phyloP scores from a whole-genome alignment of 2,797 vertebrate genomes.

The Schizothorax lantsangensis region DNA sequence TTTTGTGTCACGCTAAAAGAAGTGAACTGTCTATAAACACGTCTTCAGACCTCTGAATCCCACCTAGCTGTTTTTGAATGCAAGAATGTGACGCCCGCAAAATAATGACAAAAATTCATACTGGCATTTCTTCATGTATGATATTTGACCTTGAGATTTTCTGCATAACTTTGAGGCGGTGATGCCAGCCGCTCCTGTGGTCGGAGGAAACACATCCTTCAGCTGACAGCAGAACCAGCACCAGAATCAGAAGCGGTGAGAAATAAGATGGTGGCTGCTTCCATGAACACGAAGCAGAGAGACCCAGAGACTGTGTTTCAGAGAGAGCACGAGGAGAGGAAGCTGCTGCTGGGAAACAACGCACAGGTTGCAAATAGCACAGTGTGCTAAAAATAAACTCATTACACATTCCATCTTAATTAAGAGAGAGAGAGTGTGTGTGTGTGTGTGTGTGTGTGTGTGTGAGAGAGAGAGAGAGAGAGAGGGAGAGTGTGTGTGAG shows the following conservation, averaged over 20 bases:
- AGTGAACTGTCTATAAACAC: too few relatives aligned
- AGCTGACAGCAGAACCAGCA: background rate
- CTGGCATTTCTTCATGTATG: background rate
- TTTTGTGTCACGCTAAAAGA: background rate
- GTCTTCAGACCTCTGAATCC: background rate
- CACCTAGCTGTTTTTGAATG: background rate
- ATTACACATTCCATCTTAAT: constrained; percentile 80
- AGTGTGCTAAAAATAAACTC: constrained; percentile 76
- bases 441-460: background rate
- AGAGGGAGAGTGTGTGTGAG: too few relatives aligned
- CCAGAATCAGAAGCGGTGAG: background rate
- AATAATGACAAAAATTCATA: background rate
- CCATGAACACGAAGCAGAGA: constrained; percentile 11
- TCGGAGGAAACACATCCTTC: background rate
- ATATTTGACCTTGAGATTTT: constrained; percentile 43
- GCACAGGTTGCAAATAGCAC: constrained; percentile 76
- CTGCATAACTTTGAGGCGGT: background rate
- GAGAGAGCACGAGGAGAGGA: background rate
- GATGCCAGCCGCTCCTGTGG: background rate
- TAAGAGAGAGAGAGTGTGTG: constrained; percentile 53
- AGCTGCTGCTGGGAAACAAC: constrained; percentile 46
- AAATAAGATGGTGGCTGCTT: constrained; percentile 43
- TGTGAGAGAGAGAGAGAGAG: too few relatives aligned
- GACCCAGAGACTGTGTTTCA: background rate
- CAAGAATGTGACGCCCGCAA: background rate